These are phyloP conservation scores for Gastrophysa polygoni DNA, from an alignment of 2,888 invertebrate species.

Conservation along the genomic window DNA sequence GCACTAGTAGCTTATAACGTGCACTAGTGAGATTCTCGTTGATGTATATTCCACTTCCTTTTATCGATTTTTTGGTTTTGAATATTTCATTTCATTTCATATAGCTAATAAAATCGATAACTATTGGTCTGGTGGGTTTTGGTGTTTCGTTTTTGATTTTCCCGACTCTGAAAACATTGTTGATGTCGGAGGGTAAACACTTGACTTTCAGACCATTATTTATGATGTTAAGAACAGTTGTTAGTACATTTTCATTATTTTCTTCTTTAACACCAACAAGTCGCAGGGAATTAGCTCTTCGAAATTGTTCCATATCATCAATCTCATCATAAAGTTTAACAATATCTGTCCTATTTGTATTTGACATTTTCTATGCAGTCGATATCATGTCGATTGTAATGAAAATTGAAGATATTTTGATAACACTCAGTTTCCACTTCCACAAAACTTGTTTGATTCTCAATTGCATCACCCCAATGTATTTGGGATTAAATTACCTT, in stretches of 20 bases:
- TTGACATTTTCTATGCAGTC: constrained; percentile 1
- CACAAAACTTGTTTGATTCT: too few relatives aligned
- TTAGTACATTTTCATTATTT: neutral
- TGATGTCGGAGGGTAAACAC: neutral
- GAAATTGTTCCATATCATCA: constrained; percentile 5
- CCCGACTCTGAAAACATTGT: constrained; percentile 2
- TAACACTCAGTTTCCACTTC: too few relatives aligned
- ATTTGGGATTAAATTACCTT: too few relatives aligned
- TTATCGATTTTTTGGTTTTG: too few relatives aligned
- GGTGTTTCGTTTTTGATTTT: neutral
- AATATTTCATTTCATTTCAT: constrained; percentile 3
- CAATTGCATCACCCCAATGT: too few relatives aligned
- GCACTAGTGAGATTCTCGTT: constrained; percentile 2
- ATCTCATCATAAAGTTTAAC: neutral
- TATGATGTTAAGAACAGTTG: constrained; percentile 3
- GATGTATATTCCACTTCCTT: neutral
- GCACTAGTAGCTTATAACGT: constrained; percentile 2
- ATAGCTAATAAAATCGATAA: constrained; percentile 4
- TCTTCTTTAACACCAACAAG: neutral
- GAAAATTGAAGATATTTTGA: too few relatives aligned
- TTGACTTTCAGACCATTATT: constrained; percentile 5
- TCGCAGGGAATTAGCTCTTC: neutral
- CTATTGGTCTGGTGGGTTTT: constrained; percentile 7
- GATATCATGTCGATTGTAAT: too few relatives aligned
- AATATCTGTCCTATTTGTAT: neutral